Conservation (phyloP, 2,888 invertebrate species). For the Acrocyrtus sp. region DNA sequence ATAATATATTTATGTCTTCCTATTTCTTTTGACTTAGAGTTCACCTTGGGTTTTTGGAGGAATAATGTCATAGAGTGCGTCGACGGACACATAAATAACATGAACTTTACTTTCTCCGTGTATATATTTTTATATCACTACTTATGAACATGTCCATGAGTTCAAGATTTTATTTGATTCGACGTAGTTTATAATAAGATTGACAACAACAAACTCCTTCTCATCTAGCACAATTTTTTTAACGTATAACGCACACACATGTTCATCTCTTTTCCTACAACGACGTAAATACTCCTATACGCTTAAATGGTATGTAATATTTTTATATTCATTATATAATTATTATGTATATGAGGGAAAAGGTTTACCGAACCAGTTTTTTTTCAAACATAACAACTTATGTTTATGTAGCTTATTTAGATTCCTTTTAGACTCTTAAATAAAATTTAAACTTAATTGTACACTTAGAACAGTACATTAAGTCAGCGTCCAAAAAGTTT, state of each 20-base stretch:
- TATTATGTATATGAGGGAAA: slow-evolving; percentile 35
- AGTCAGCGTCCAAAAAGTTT: not conserved
- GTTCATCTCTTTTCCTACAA: slow-evolving; percentile 51
- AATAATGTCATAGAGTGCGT: not conserved
- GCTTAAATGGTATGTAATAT: slow-evolving; percentile 18
- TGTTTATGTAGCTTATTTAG: slow-evolving; percentile 25
- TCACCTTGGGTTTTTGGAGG: not conserved
- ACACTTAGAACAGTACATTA: not conserved
- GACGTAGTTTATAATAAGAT: slow-evolving; percentile 27
- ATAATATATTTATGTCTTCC: not conserved
- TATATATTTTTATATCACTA: slow-evolving; percentile 36
- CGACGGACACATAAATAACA: not conserved
- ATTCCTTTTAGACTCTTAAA: slow-evolving; percentile 43
- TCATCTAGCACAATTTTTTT: slow-evolving; percentile 48
- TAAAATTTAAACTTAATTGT: slow-evolving; percentile 42
- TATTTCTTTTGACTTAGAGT: not conserved
- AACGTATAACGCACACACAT: slow-evolving; percentile 40
- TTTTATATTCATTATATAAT: slow-evolving; percentile 9
- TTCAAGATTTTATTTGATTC: slow-evolving; percentile 53
- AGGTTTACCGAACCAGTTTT: slow-evolving; percentile 43
- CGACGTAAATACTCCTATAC: slow-evolving; percentile 34
- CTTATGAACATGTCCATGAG: slow-evolving; percentile 55
- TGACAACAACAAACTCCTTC: slow-evolving; percentile 50
- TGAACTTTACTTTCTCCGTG: not conserved
- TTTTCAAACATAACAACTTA: slow-evolving; percentile 54